Base-by-base conservation (phyloP, 2,888 invertebrate species). In the Eupithecia inturbata region DNA sequence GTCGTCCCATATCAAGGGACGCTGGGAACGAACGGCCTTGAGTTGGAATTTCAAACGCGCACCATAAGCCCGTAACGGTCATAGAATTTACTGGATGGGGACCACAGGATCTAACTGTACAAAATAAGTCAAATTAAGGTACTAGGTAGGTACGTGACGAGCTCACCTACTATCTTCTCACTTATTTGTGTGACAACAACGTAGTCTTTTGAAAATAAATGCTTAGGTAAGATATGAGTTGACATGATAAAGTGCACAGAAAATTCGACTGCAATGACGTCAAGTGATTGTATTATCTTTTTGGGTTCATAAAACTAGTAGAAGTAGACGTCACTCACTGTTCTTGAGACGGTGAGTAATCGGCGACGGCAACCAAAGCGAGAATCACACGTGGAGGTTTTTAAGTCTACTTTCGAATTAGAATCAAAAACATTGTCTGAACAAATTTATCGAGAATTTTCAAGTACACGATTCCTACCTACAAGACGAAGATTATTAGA, bases 1-100 rank as follows among this genome's bases (percentile, higher is more conserved):
- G 93, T 81, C 84, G 89, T 39, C 66, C 88, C 90, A 92, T 93
- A 93, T 92, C 93, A 87, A 79, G 84, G 87, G 90, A 91, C 90
- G 91, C 90, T 77, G 75, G 72, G 74, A 67, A 72, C 80, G 74
- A 67, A 72, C 80, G 87, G 84, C 92, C 91, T 92, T 92, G 91
- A 77, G 66, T 41, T 31, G 5, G 31, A 75, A 81, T 83, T 86
- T 85, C 85, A 86, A 88, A 86, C 81, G 87, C 86, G 84, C 85
- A 79, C 87, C 88, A 84, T 84, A 36, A 16, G 9, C 12, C 10
- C 12, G 12, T 66, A 66, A 66, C 66, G 26, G 66, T 41, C 64
- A 16, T 62, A 31, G 28, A 28, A 60, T 60, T 28, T 14, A 60
- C 16, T 16, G 28, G 9, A 26, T 31, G 31, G 26, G 16, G 60